Base-by-base conservation (phyloP, 2,797 vertebrate species). In the Neoniphon sammara region DNA sequence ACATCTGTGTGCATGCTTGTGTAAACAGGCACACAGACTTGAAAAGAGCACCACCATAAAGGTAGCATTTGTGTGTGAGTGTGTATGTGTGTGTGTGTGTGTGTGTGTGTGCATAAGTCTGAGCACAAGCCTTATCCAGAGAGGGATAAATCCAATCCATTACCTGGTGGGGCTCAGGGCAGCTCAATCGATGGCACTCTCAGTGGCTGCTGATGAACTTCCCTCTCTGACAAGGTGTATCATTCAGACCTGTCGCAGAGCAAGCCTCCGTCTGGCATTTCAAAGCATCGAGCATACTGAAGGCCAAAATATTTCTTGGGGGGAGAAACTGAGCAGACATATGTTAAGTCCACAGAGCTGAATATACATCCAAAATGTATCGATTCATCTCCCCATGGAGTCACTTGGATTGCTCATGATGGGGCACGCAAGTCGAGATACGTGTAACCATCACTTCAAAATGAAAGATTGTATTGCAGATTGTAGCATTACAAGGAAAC, bases 181-280 rank as follows among this genome's bases (percentile, higher is more conserved):
- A 87, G 86, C 86, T 85, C 90, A 90, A 93, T 93, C 91, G 89
- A 92, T 92, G 88, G 86, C 67, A 63, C 84, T 90, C 80, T 92
- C 89, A 90, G 91, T 86, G 83, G 89, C 85, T 90, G 85, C 88
- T 92, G 91, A 93, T 93, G 90, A 93, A 92, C 92, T 91, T 91
- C 88, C 91, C 80, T 80, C 77, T 83, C 83, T 91, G 90, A 92
- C 90, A 89, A 91, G 89, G 83, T 90, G 88, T 83, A 92, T 92
- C 92, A 91, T 84, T 92, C 90, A 91, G 78, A 83, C 82, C 81
- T 83, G 90, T 89, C 88, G 66, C 83, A 61, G 76, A 70, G 77
- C 75, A 90, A 75, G 66, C 66, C 77, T 74, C 82, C 58, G 75
- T 85, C 82, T 82, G 74, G 79, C 85, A 93, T 85, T 78, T 84